phyloP scores from a whole-genome alignment of 1,140 invertebrate species.

The Tetranychus cinnabarinus region DNA sequence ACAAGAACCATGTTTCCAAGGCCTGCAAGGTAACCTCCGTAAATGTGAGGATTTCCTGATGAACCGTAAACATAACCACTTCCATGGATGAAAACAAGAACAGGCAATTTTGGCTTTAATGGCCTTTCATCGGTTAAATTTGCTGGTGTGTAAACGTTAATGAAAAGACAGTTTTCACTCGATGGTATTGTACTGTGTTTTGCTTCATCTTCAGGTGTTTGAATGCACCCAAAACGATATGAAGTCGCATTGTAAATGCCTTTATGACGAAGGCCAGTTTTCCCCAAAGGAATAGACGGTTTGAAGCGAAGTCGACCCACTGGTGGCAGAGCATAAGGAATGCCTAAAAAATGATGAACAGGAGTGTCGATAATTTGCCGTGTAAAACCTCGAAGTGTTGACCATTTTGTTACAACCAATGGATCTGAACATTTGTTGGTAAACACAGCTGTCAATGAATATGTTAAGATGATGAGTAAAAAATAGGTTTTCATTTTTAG shows the following conservation, averaged over 20 bases:
- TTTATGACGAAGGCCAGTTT: conserved; percentile 12
- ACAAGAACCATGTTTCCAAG: conserved; percentile 42
- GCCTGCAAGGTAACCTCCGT: conserved; percentile 33
- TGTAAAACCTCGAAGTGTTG: neutral
- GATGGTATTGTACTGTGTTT: conserved; percentile 11
- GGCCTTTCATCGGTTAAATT: neutral
- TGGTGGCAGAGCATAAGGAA: conserved; percentile 58
- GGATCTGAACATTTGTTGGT: neutral
- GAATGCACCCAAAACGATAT: conserved; percentile 13
- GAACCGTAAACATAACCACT: conserved; percentile 34
- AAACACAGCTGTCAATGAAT: neutral
- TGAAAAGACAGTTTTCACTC: conserved; percentile 45
- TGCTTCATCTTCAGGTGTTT: conserved; percentile 6
- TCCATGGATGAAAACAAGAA: conserved; percentile 29
- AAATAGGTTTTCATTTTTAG: too few species aligned
- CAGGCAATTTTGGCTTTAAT: conserved; percentile 18
- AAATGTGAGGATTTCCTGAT: conserved; percentile 25
- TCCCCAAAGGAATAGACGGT: neutral
- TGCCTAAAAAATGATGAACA: conserved; percentile 22
- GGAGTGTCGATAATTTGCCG: neutral
- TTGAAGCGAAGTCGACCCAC: conserved; percentile 38
- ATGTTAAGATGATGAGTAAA: too few species aligned
- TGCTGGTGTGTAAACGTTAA: conserved; percentile 36
- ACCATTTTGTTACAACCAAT: neutral
- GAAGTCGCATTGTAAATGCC: conserved; percentile 11